A percentile compares a stretch with the other conserved stretches of the same genome.
Conservation (phyloP, 2,888 invertebrate genomes). For the Iselma pallidipennis region DNA sequence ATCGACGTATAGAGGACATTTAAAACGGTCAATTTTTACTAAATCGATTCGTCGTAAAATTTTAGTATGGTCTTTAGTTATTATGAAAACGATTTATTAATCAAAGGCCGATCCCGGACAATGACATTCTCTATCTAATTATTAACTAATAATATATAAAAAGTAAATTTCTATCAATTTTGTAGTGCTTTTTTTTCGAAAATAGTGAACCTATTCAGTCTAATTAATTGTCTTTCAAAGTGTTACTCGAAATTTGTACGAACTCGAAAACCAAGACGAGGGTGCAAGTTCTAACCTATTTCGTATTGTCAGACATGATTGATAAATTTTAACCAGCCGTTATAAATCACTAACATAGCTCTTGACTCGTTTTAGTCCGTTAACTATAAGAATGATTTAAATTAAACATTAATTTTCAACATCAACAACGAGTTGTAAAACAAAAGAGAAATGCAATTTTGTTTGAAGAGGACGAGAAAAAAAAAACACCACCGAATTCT, state of each 20-base stretch:
- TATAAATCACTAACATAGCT: slow-evolving; percentile 16
- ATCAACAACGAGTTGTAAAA: neutral
- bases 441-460: neutral
- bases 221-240: slow-evolving; percentile 20
- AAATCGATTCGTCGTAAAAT: neutral
- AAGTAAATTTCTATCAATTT: too few species aligned
- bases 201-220: neutral
- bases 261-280: slow-evolving; percentile 22
- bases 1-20: slow-evolving; percentile 5
- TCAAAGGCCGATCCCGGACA: too few species aligned
- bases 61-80: neutral
- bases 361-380: slow-evolving; percentile 1
- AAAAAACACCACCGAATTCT: neutral
- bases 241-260: slow-evolving; percentile 20
- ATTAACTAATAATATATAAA: too few species aligned
- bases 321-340: slow-evolving; percentile 22
- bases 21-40: slow-evolving; percentile 1
- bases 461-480: neutral
- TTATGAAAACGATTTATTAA: neutral
- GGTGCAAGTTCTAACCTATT: slow-evolving; percentile 14
- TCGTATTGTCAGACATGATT: slow-evolving; percentile 26
- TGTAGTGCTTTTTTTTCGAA: too few species aligned
- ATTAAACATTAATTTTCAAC: neutral
- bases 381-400: neutral
- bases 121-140: too few species aligned